Evolutionary conservation across 53 echinoderm and acorn worm genomes (phyloP), one percentile per base, ranked within the genome.

Genomic region (Hippasteria phrygiana): DNA sequence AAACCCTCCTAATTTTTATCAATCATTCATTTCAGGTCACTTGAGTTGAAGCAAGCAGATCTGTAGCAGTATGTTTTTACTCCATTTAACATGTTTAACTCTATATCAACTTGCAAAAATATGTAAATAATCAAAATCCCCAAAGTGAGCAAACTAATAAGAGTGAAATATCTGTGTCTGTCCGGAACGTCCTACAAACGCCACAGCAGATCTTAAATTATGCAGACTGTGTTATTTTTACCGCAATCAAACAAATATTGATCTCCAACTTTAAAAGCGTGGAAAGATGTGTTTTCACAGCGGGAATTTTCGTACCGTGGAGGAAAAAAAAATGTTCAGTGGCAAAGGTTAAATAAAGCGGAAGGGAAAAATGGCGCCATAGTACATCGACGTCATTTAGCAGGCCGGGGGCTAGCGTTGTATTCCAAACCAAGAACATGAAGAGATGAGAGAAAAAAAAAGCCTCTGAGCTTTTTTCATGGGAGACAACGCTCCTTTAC

Each of bases 231-330:
- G 4, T 64, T 64, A 64, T 77, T 77, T 55, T 55, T 36, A 18
- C 55, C 54, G 55, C 26, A 78, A 78, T 78, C 34, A 59, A 59
- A 78, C 78, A 62, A 63, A 81, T 81, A 81, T 81, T 81, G 81
- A 81, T 81, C 81, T 1, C 64, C 6, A 16, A 28, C 66, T 13
- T 59, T 55, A 18, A 55, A 81, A 20, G 66, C 65, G 39, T 18
- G 43, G 65, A 31, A 65, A 65, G 66, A 65, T 14, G 31, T 81
- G 64, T 65, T 81, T 62, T 79, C 62, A 40, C 62, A 62, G 59
- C 56, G 41, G 79, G 39, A 33, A 79, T 59, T 40, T 38, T 79
- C 41, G 38, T 14, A 26, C 20, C 38, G 7, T 6, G 29, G 20
- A 65, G 32, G 20, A 65, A 33, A 22, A 36, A 45, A 78, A 56